Percentiles rank a stretch among this genome's conserved stretches.
Conservation (phyloP, 2,797 vertebrate species). For the Leuciscus waleckii region DNA sequence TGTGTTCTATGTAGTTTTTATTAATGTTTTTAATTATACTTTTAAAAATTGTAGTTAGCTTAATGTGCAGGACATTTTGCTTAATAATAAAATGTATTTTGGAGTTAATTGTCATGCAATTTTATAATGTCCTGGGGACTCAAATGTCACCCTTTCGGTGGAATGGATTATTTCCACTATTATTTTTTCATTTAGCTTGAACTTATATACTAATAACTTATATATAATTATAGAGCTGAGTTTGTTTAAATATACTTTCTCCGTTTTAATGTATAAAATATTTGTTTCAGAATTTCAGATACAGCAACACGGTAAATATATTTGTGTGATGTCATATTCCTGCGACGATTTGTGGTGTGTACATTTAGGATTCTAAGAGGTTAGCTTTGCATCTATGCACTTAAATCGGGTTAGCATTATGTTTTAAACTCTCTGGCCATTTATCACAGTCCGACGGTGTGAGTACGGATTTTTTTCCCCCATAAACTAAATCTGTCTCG, state of each 20-base stretch:
- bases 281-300: background rate
- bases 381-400: conserved; percentile 55
- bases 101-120: too few relatives aligned
- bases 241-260: background rate
- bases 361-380: conserved; percentile 60
- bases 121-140: too few relatives aligned
- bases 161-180: background rate
- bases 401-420: background rate
- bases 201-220: background rate
- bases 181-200: background rate
- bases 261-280: background rate
- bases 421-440: background rate
- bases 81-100: too few relatives aligned
- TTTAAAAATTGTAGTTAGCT: too few relatives aligned
- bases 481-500: background rate
- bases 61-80: too few relatives aligned
- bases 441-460: conserved; percentile 63
- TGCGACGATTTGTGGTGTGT: conserved; percentile 75
- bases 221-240: background rate
- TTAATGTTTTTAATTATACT: too few relatives aligned
- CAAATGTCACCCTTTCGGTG: too few relatives aligned
- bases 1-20: too few relatives aligned
- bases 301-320: background rate
- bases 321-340: conserved; percentile 72
- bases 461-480: conserved; percentile 56